These are phyloP conservation scores for Latrodectus hesperus DNA, from an alignment of 2,888 invertebrate genomes.

Conservation along the genomic window DNA sequence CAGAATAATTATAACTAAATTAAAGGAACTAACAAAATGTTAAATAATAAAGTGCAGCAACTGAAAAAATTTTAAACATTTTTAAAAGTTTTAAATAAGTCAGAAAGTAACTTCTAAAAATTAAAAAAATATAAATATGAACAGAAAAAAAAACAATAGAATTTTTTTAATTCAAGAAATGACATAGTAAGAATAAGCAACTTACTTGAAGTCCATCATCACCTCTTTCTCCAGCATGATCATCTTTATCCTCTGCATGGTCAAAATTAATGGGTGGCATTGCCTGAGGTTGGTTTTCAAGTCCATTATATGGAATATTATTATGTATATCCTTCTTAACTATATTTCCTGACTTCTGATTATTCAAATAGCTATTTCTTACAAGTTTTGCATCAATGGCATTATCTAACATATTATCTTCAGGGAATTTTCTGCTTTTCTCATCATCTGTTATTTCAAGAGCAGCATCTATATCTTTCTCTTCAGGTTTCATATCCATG, in stretches of 20 bases:
- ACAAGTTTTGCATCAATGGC: conserved; percentile 26
- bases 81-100: neutral
- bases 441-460: conserved; percentile 34
- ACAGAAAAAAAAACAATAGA: too few species aligned
- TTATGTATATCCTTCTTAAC: neutral
- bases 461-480: conserved; percentile 40
- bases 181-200: neutral
- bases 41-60: too few species aligned
- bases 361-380: neutral
- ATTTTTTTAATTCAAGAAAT: neutral
- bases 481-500: conserved; percentile 19
- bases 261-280: conserved; percentile 44
- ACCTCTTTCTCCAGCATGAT: conserved; percentile 59
- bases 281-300: conserved; percentile 54
- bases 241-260: conserved; percentile 54
- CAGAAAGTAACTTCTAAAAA: neutral
- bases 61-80: neutral
- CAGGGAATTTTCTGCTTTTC: conserved; percentile 7
- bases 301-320: conserved; percentile 8
- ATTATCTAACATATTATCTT: conserved; percentile 10
- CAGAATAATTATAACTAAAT: too few species aligned
- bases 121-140: neutral
- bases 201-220: conserved; percentile 53
- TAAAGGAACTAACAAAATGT: too few species aligned
- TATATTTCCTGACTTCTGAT: neutral